phyloP scores from a whole-genome alignment of 2,888 invertebrate species.

The Thumatha senex region DNA sequence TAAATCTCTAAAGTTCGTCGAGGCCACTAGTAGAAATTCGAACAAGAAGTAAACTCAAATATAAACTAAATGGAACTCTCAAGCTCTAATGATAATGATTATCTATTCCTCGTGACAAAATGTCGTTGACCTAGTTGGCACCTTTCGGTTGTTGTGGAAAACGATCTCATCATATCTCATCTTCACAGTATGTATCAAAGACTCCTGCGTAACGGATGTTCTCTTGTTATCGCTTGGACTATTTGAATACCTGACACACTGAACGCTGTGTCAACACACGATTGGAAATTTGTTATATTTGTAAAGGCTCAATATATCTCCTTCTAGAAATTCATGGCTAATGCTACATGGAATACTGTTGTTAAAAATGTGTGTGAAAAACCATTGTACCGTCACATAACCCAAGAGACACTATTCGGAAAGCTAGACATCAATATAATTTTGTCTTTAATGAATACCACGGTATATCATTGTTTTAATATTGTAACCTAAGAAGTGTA shows the following conservation, averaged over 20 bases:
- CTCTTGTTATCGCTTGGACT: conserved; percentile 11
- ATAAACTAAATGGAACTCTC: not conserved
- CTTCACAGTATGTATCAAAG: conserved; percentile 7
- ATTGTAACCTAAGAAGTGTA: conserved; percentile 12
- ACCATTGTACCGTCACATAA: too few species aligned
- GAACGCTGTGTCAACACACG: not conserved
- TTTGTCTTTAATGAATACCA: too few species aligned
- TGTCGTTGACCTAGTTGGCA: conserved; percentile 39
- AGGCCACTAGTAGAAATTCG: too few species aligned
- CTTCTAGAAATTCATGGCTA: too few species aligned
- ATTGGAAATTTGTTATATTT: too few species aligned
- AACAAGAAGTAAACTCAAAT: not conserved
- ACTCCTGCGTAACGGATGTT: conserved; percentile 8
- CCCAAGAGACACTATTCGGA: too few species aligned
- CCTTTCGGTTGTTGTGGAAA: conserved; percentile 19
- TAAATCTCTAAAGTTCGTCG: too few species aligned
- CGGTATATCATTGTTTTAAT: not conserved
- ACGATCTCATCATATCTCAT: conserved; percentile 33
- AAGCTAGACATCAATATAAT: too few species aligned
- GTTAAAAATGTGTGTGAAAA: too few species aligned
- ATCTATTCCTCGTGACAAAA: conserved; percentile 16
- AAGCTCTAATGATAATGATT: not conserved
- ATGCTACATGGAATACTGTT: too few species aligned
- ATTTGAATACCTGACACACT: conserved; percentile 2
- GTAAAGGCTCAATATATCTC: too few species aligned